Evolutionary conservation across 2,797 vertebrate species (phyloP), one percentile per base, ranked within the genome.

Genomic region (Syngnathus rostellatus): DNA sequence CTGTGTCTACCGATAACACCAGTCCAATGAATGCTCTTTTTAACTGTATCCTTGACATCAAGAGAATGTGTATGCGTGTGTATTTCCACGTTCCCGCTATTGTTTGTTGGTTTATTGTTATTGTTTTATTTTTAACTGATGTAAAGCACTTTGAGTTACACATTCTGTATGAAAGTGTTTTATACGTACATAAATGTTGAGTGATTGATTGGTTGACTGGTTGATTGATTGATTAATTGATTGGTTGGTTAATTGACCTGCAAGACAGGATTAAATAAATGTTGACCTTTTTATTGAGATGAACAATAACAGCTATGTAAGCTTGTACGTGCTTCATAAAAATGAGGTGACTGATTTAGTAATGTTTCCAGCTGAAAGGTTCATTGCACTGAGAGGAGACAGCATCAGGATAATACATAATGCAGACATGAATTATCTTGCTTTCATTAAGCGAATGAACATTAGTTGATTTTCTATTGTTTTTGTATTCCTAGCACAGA

Each of bases 301-400:
- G 58, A 60, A n/a, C 57, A 59, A 55, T 14, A 8, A 43, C n/a
- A 19, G 8, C 19, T 9, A 19, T 63, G 62, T 37, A n/a, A 31
- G 62, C 45, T 31, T 48, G 45, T 38, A 31, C 31, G 23, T 4
- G 21, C 23, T 41, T 41, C n/a, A 61, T 12, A 48, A 31, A 37
- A 31, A 63, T 17, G 6, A 38, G 23, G 23, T 5, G 39, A 63
- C 16, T 19, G 45, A 50, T 63, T 48, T 21, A 6, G 64, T 31
- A 21, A 39, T 60, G 23, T 69, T 66, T 53, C 51, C 55, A 66
- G 21, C 59, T 73, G 40, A 70, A 62, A 39, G 31, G 39, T 62
- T 74, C 53, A 63, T 74, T 74, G 37, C 19, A 39, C 59, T 67
- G 31, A 45, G 19, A 69, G 67, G 9, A 61, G 50, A 68, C 10